Evolutionary conservation across 2,888 invertebrate genomes (phyloP).

Genomic region (Drosophila kambysellisi): DNA sequence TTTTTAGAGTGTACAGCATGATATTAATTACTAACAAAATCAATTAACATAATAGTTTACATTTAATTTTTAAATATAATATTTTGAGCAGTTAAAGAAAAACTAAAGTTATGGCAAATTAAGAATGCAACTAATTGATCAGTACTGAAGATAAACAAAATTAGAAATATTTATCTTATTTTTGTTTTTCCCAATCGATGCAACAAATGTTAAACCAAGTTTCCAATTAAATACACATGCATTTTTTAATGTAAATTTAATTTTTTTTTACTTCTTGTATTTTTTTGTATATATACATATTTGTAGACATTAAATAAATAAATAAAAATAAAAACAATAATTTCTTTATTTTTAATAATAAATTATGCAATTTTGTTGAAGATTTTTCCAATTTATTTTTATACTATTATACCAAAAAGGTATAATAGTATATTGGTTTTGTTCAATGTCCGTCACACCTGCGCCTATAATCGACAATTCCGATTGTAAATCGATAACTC

Average conservation of each 20-base stretch:
- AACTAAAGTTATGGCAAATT: background rate
- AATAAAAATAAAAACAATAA: background rate
- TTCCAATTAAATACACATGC: background rate
- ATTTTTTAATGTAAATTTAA: background rate
- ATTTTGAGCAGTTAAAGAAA: background rate
- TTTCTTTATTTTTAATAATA: too few relatives aligned
- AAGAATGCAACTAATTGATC: background rate
- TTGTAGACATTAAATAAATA: too few relatives aligned
- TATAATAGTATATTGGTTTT: too few relatives aligned
- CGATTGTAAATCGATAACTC: too few relatives aligned
- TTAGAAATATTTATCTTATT: background rate
- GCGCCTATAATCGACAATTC: too few relatives aligned
- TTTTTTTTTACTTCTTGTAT: background rate
- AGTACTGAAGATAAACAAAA: background rate
- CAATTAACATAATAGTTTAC: background rate
- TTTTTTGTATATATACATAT: background rate
- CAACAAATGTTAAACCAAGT: background rate
- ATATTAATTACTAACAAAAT: background rate
- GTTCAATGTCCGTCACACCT: too few relatives aligned
- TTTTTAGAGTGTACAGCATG: background rate
- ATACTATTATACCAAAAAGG: too few relatives aligned
- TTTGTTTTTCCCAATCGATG: rapidly evolving
- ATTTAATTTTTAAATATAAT: background rate
- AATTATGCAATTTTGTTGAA: background rate
- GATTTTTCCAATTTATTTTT: too few relatives aligned